These are phyloP conservation scores for Palythoa grandis DNA, from an alignment of 92 coral and sea anemone species.

Conservation along the genomic window DNA sequence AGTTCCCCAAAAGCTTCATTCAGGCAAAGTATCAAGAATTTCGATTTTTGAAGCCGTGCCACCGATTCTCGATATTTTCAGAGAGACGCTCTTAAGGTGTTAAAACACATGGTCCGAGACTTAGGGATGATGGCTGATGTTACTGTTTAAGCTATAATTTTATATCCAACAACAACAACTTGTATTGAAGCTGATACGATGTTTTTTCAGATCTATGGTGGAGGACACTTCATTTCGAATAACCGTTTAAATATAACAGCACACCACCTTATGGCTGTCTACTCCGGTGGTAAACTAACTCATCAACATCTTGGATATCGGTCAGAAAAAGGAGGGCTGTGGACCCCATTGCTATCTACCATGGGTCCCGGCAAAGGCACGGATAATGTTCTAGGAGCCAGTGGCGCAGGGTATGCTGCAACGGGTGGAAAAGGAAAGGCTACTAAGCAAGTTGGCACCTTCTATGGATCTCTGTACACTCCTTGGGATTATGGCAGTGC, in stretches of 20 bases:
- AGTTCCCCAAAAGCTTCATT: too few species aligned
- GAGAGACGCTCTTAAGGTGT: too few species aligned
- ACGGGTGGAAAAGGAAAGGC: constrained; percentile 72
- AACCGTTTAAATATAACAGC: constrained; percentile 71
- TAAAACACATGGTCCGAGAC: too few species aligned
- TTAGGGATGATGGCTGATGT: too few species aligned
- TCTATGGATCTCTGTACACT: constrained; percentile 69
- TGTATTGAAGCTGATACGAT: too few species aligned
- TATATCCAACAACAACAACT: too few species aligned
- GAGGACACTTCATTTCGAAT: constrained; percentile 71
- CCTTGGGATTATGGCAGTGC: constrained; percentile 82
- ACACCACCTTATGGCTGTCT: constrained; percentile 62
- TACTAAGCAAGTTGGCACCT: constrained; percentile 53
- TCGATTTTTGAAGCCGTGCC: too few species aligned
- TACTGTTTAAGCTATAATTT: too few species aligned
- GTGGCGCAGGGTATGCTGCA: constrained; percentile 72
- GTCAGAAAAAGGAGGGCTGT: constrained; percentile 55
- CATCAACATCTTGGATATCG: constrained; percentile 75
- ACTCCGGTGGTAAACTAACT: constrained; percentile 71
- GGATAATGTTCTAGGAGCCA: constrained; percentile 54
- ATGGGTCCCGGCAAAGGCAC: constrained; percentile 73
- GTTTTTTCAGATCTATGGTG: constrained; percentile 67
- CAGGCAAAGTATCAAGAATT: too few species aligned
- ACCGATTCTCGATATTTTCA: too few species aligned
- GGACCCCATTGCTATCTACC: constrained; percentile 42